Evolutionary conservation across 2,797 vertebrate genomes (phyloP).

Genomic region (Sebastes paucispinis): DNA sequence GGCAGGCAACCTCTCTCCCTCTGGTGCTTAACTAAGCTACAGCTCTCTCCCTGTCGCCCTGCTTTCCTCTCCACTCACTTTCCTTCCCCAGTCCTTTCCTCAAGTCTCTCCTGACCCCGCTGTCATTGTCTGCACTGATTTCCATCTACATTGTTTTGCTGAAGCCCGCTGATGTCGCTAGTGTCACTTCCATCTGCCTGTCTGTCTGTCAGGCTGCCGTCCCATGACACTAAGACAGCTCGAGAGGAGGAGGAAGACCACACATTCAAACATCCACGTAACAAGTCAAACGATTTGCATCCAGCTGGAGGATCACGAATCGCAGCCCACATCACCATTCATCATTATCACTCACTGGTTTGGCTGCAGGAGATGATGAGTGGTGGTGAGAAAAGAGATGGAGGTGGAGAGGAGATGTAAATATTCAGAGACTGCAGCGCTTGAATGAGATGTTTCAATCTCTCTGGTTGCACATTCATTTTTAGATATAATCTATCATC

Average conservation of each 20-base stretch:
- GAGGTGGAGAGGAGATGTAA: not conserved
- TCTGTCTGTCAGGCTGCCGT: constrained; percentile 38
- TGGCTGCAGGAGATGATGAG: constrained; percentile 12
- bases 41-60: constrained; percentile 12
- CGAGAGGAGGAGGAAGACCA: constrained; percentile 2
- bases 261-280: not conserved
- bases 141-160: constrained; percentile 50
- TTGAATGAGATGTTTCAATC: not conserved
- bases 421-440: not conserved
- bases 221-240: constrained; percentile 27
- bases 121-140: constrained; percentile 58
- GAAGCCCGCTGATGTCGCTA: constrained; percentile 42
- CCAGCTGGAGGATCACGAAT: constrained; percentile 13
- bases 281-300: not conserved
- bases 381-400: constrained; percentile 9
- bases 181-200: constrained; percentile 60
- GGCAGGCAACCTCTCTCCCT: constrained; percentile 43
- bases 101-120: constrained; percentile 22
- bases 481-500: not conserved
- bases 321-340: not conserved
- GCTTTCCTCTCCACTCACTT: constrained; percentile 27
- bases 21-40: not conserved
- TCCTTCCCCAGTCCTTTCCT: constrained; percentile 10
- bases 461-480: not conserved
- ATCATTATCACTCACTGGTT: constrained; percentile 4